Base-by-base conservation (phyloP, 2,888 invertebrate species). In the Diachrysia chrysitis region DNA sequence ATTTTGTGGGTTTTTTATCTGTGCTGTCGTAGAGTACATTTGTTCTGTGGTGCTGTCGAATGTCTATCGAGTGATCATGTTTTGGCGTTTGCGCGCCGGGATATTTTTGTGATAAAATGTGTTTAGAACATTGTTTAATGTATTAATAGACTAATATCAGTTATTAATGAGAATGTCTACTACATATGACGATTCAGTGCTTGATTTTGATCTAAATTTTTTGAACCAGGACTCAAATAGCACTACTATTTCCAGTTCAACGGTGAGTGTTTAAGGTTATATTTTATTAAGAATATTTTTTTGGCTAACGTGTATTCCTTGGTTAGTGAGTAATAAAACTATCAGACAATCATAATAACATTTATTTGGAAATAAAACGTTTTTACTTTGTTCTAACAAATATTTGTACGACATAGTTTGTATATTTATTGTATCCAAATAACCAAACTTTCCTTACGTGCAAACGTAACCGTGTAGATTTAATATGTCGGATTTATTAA, bases 191-290 rank as follows among this genome's bases (percentile, higher is more conserved):
- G 79, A 83, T 53, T 70, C 83, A 35, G 72, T 90, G 56, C 78
- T 88, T 2, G 87, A 90, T 73, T 93, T 93, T 86, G 92, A 92
- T 76, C 81, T 93, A 54, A 86, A 89, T 76, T 86, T 87, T 68
- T 81, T 92, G 16, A 84, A 85, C n/a, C 84, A 87, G 67, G 66
- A 84, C 63, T 63, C 85, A 54, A 79, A 73, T 46, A 63, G n/a
- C 55, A 63, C 56, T 60, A 84, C 78, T 64, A 3, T 46, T 21
- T 6, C n/a, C 71, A 77, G 79, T 66, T 71, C 79, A 56, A 37
- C 51, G 86, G 93, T 93, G 79, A 89, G 91, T 89, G 42, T 76
- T 82, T 68, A 73, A 82, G 81, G 81, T 83, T 82, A 83, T 66
- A 69, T 64, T 58, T 35, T 42, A 57, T 55, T 48, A 14, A 51